These are phyloP conservation scores for Setophaga petechia DNA, from an alignment of 2,113 vertebrate genomes.

Conservation along the genomic window DNA sequence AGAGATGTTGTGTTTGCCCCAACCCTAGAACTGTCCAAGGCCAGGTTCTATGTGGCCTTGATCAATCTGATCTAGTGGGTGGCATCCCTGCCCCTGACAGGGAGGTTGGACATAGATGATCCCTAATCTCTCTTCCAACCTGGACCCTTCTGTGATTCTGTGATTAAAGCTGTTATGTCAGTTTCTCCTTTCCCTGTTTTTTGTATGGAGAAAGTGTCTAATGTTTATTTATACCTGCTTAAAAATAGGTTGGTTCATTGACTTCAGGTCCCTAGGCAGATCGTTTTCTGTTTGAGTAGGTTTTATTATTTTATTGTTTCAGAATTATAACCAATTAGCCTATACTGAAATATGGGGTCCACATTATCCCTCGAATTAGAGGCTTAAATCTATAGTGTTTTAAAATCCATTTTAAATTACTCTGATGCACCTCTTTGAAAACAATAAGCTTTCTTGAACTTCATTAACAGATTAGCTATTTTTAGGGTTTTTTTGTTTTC, in stretches of 20 bases:
- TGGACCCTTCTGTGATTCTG: neutral
- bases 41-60: neutral
- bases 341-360: neutral
- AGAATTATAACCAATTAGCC: neutral
- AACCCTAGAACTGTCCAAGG: neutral
- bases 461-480: neutral
- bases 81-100: neutral
- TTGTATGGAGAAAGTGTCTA: neutral
- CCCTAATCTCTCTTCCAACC: neutral
- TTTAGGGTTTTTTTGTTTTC: neutral
- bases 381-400: neutral
- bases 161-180: neutral
- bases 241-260: neutral
- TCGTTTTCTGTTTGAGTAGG: neutral
- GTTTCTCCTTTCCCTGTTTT: neutral
- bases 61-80: neutral
- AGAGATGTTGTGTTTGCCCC: neutral
- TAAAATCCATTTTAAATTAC: neutral
- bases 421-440: neutral
- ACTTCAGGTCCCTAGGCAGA: neutral
- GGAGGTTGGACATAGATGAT: neutral
- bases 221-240: neutral
- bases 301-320: neutral
- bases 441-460: neutral
- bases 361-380: neutral